Evolutionary conservation across 2,113 vertebrate genomes (phyloP), one percentile per base, ranked within the genome.

Genomic region (Edolisoma coerulescens): DNA sequence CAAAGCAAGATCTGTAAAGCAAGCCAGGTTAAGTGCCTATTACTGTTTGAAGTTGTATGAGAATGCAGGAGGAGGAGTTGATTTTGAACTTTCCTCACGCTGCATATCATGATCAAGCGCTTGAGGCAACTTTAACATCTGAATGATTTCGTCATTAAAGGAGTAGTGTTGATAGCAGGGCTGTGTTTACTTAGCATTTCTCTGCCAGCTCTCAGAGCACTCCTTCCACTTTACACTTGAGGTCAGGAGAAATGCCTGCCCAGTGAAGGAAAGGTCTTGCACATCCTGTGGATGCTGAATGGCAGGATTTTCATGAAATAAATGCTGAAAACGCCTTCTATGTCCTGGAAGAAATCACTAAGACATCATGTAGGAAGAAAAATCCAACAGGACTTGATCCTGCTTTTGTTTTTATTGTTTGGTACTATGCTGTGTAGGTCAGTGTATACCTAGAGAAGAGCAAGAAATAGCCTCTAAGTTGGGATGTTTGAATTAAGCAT

Each of bases 1-100:
- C 89, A 93, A 87, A 92, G 92, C 90, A 89, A 76, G 84, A 95
- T 95, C 94, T 93, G 65, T 93, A 82, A 94, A 95, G 78, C 84
- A 87, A 87, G 93, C 53, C 69, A 95, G 94, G 91, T 96, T 96
- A 95, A 89, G 95, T 87, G 73, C 27, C 3, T 83, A 8, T 68
- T 82, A 18, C 65, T 73, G 64, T 90, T 96, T 93, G 92, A 93
- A 94, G 90, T 57, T 84, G 69, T 54, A 57, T 52, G 73, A 82
- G 77, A 81, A 84, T 52, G 76, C 79, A 68, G 44, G 56, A 90
- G 91, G 93, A 95, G 86, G 77, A 90, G 92, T 53, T 89, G 92
- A 64, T 93, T 91, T 63, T 93, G 84, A 94, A 79, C 89, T 93
- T 95, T 64, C 81, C 82, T 97, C 70, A 80, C 11, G 0, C 86